Evolutionary conservation across 2,888 invertebrate genomes (phyloP), one percentile per base, ranked within the genome.

Genomic region (Ferrisia virgata): DNA sequence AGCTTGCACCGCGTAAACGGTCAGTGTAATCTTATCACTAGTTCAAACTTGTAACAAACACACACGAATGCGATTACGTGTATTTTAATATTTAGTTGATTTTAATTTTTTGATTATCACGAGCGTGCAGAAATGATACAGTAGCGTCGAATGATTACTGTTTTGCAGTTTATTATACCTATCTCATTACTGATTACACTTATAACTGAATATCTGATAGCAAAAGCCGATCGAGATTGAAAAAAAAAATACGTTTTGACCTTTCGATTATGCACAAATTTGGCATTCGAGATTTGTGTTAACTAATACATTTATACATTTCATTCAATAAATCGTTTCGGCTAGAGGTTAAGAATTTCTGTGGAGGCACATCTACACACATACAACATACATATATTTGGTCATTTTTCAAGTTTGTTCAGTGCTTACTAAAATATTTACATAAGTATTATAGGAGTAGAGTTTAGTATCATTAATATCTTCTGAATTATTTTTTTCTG

Each of bases 1-100:
- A 18, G 47, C 3, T 47, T 5, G 13, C 47, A 47, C 47, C 47
- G 15, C 47, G n/a, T 13, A n/a, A n/a, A 3, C 47, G 11, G 15
- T n/a, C 47, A n/a, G n/a, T 47, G n/a, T 47, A 47, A 72, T 72
- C 72, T 72, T 72, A 72, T 72, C 72, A n/a, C 72, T 3, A 72
- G 33, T 72, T 72, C 33, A 33, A 72, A 72, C 33, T 18, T 72
- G 72, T 72, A 33, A 72, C n/a, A n/a, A n/a, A n/a, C n/a, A 25
- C n/a, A 72, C 33, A 72, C n/a, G 72, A 33, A 25, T 22, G 15
- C 8, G 18, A 25, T 25, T 33, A n/a, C n/a, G 28, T 6, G 8
- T n/a, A 15, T 31, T 72, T 33, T 5, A 15, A 28, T n/a, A n/a
- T n/a, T n/a, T 2, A 5, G 18, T 1, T 47, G 18, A 47, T 47